Evolutionary conservation across 2,113 vertebrate genomes (phyloP), one percentile per base, ranked within the genome.

Genomic region (Hippolais icterina): DNA sequence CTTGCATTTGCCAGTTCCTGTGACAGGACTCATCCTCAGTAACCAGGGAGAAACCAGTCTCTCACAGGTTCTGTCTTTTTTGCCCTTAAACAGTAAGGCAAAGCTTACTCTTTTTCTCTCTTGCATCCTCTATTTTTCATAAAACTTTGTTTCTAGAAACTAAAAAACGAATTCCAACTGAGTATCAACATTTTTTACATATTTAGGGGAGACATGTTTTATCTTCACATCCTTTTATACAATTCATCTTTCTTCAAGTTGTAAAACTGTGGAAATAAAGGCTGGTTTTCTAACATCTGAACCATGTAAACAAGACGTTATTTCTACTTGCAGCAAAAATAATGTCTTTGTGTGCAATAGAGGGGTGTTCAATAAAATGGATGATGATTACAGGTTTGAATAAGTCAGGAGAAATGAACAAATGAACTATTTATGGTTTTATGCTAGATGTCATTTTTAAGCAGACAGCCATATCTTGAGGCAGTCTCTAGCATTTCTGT

Each of bases 361-460:
- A 83, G 19, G 6, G 4, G 4, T 57, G 20, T 19, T n/a, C 77
- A 85, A 87, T n/a, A 66, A 92, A 96, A 96, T n/a, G 33, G 17
- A 89, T 15, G 5, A 85, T 54, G 29, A 56, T 72, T 65, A 85
- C 42, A 64, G 29, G 12, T 54, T 93, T 63, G 56, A 87, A 92
- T 69, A 81, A 74, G 35, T 92, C 42, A 50, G 71, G 18, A 87
- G 80, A n/a, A 87, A 85, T 61, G 35, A 79, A 83, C 72, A n/a
- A 87, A 85, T 61, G 35, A 79, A 83, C 72, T 49, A 35, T 29
- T 72, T 90, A 59, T 50, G 14, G 7, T 1, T 83, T 69, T 74
- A 61, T 66, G 63, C 68, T 60, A 68, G 53, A 79, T 54, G 31
- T 66, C 69, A 79, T 93, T 95, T 96, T 92, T 52, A 87, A 93